phyloP scores from a whole-genome alignment of 2,888 invertebrate species.

The Aricia artaxerxes region DNA sequence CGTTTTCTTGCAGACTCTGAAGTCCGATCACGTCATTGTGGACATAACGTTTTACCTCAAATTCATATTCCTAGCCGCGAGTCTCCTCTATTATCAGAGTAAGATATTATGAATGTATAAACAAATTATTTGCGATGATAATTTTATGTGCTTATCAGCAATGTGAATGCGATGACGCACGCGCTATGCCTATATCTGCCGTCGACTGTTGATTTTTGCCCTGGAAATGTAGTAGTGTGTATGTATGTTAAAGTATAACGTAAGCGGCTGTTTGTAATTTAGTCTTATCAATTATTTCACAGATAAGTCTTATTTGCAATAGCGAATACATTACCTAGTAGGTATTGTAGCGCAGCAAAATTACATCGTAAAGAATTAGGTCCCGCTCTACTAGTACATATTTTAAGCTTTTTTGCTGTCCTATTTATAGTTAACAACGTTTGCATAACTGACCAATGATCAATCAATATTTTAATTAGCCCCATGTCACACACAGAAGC shows the following conservation, averaged over 20 bases:
- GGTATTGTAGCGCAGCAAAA: not conserved
- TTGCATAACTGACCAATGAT: slow-evolving; percentile 1
- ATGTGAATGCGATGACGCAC: slow-evolving; percentile 77
- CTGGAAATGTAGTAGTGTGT: slow-evolving; percentile 49
- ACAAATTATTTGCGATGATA: slow-evolving; percentile 79
- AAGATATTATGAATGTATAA: slow-evolving; percentile 68
- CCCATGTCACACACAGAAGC: slow-evolving; percentile 37
- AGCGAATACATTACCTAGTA: not conserved
- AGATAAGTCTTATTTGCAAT: not conserved
- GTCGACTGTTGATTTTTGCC: slow-evolving; percentile 53
- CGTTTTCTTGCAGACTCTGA: slow-evolving; percentile 57
- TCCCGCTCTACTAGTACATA: not conserved
- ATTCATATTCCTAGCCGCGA: slow-evolving; percentile 60
- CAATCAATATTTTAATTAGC: slow-evolving; percentile 32
- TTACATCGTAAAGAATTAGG: not conserved
- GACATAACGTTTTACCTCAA: slow-evolving; percentile 52
- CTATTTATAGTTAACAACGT: not conserved
- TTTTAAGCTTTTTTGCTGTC: not conserved
- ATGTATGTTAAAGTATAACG: not conserved
- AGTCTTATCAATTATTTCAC: not conserved
- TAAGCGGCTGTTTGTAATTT: not conserved
- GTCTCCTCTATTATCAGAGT: slow-evolving; percentile 57
- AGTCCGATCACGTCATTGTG: slow-evolving; percentile 57
- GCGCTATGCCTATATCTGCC: slow-evolving; percentile 57
- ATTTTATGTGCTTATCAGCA: slow-evolving; percentile 75